Evolutionary conservation across 2,797 vertebrate species (phyloP), one percentile per base, ranked within the genome.

Genomic region (Setipinna tenuifilis): DNA sequence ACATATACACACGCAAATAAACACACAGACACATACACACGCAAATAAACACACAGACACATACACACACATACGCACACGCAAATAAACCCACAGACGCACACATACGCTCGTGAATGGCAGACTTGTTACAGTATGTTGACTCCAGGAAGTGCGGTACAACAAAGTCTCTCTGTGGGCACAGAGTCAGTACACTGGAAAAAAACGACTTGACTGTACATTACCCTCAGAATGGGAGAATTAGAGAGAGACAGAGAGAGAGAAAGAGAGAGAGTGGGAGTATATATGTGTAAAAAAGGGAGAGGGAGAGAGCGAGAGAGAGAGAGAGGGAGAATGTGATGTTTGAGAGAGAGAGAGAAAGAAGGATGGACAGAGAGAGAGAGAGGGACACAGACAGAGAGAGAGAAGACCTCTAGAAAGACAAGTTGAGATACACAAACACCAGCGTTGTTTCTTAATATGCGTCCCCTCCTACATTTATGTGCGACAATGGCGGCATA

Each of bases 391-490:
- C 5, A 41, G 35, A 41, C 35, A 41, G 35, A 41, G 35, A n/a
- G n/a, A n/a, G 35, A 41, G 35, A 5, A 41, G 35, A 41, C 35
- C 5, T 41, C 35, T 41, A 41, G n/a, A 25, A 65, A 86, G 84
- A 83, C 17, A 78, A 83, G 82, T 23, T 82, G 78, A 83, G 86
- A 71, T 85, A 88, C 87, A 88, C 83, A 86, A 87, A 86, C 89
- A 87, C 88, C 75, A 86, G 85, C 84, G 89, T 91, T 87, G 84
- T 86, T 84, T 87, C 80, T 87, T 62, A 83, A 87, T 85, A 81
- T 75, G n/a, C 83, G 83, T 80, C 84, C 89, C 88, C 86, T 87
- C 86, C 86, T 89, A 84, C 92, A 89, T 94, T 94, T 91, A 87
- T 89, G 88, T 90, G 87, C 85, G 84, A 65, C 83, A 86, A 81